A percentile compares a stretch with the other conserved stretches of the same genome.
These are phyloP conservation scores for Aspidiotus rigidus DNA, from an alignment of 2,888 invertebrate genomes.

Conservation along the genomic window DNA sequence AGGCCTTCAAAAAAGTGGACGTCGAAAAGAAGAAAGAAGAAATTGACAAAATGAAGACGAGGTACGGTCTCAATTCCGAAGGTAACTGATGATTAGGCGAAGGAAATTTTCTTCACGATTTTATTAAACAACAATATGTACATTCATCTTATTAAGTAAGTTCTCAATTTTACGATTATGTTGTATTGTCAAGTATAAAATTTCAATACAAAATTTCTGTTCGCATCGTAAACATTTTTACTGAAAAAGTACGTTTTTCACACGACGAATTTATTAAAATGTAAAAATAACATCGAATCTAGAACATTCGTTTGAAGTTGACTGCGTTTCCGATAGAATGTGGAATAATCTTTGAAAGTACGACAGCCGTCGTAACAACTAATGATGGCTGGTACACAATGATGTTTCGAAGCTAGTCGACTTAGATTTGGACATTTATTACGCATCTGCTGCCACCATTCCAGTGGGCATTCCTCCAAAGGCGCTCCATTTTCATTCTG, in stretches of 20 bases:
- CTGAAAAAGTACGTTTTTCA: not conserved
- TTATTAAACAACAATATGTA: not conserved
- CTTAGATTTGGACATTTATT: conserved; percentile 45
- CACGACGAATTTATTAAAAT: conserved; percentile 10
- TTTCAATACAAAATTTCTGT: conserved; percentile 2
- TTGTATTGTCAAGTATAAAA: not conserved
- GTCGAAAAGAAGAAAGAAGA: conserved; percentile 93
- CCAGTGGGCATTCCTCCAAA: conserved; percentile 46
- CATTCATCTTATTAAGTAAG: not conserved
- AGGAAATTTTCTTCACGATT: too few species aligned
- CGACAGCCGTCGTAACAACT: conserved; percentile 7
- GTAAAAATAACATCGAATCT: conserved; percentile 26
- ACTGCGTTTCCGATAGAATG: conserved; percentile 1
- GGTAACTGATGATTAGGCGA: too few species aligned
- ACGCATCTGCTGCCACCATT: conserved; percentile 45
- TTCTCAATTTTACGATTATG: not conserved
- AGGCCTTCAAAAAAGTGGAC: conserved; percentile 91
- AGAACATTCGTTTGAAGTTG: conserved; percentile 6
- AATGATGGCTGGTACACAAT: conserved; percentile 45
- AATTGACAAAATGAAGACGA: conserved; percentile 86
- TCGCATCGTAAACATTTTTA: too few species aligned
- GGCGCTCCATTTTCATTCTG: conserved; percentile 45
- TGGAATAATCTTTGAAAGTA: conserved; percentile 8
- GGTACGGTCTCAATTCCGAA: conserved; percentile 56
- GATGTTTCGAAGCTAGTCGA: conserved; percentile 44